Evolutionary conservation across 2,888 invertebrate genomes (phyloP), one percentile per base, ranked within the genome.

Genomic region (Dermolepida albohirtum): DNA sequence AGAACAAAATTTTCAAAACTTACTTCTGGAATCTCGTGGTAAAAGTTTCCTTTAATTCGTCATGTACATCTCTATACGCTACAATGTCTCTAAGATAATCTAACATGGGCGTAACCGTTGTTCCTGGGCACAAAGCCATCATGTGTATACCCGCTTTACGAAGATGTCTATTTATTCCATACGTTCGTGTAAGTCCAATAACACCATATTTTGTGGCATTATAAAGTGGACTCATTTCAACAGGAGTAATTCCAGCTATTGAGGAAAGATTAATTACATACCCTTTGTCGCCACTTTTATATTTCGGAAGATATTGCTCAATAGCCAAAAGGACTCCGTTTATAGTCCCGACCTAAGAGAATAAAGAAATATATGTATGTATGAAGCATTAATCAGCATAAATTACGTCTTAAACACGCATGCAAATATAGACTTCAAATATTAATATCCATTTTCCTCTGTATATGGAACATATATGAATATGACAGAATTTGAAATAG

Each of bases 81-180:
- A 14, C 29, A 44, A 27, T 7, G 8, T 27, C 10, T 29, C 12
- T 12, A 12, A 44, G 27, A 29, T 59, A 59, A 12, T 59, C 29
- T 44, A 1, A 7, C 57, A 59, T 59, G 27, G 57, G 12, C 6
- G 57, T 29, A 8, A 12, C 27, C 2, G 57, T 59, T n/a, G 41
- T 29, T 12, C 27, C 27, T 29, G 57, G 57, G 10, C 57, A 59
- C 7, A 59, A n/a, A 14, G 57, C 44, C 10, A 44, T 27, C 16
- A 59, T 29, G 17, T 27, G 29, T 10, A 59, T 44, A 29, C 57
- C 44, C 8, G 43, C 14, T 22, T 34, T 44, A n/a, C 4, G 10
- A 16, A 59, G 27, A 59, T 44, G 57, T 5, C 27, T 59, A 59
- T 59, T 59, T n/a, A 44, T 14, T 8, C 57, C 57, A 59, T 59